Evolutionary conservation across 2,797 vertebrate species (phyloP), one percentile per base, ranked within the genome.

Genomic region (Phataginus tricuspis): DNA sequence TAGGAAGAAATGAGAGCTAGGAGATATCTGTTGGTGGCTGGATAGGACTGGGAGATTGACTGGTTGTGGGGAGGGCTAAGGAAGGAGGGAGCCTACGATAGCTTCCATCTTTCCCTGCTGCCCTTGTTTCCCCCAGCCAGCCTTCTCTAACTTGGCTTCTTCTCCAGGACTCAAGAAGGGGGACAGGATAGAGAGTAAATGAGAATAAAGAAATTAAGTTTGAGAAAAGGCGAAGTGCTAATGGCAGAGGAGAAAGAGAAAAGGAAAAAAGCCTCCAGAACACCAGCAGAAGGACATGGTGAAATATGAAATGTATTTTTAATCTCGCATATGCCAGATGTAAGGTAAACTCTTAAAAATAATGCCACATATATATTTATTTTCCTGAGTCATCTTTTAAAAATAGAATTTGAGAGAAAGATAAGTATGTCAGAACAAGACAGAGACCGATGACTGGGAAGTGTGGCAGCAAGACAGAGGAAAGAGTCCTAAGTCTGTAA

Each of bases 271-370:
- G 12, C 0, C n/a, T 66, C 13, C 55, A 94, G 59, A 64, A 75
- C 64, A 51, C 29, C 64, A 59, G 34, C 3, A 7, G 21, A 74
- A 80, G 64, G 31, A 51, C 4, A 61, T 5, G 10, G 42, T 68
- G 6, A 29, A 88, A 72, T 27, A 77, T 14, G 45, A 66, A 88
- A 53, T n/a, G 69, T 1, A 51, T 34, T 59, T 88, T 82, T 85
- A 86, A 82, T 57, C 21, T 77, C 27, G 4, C 53, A 31, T 64
- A 15, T 95, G n/a, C 45, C 77, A 85, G 39, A 29, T 83, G 12
- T 84, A 84, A 92, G n/a, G 14, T 18, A 79, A 80, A 66, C n/a
- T 89, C 37, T 79, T 69, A 11, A 79, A 95, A 83, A 87, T 51
- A 53, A 77, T 87, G 8, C 13, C n/a, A 69, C 15, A 34, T 25